phyloP scores from a whole-genome alignment of 2,113 vertebrate species.

The Heterochromis multidens region DNA sequence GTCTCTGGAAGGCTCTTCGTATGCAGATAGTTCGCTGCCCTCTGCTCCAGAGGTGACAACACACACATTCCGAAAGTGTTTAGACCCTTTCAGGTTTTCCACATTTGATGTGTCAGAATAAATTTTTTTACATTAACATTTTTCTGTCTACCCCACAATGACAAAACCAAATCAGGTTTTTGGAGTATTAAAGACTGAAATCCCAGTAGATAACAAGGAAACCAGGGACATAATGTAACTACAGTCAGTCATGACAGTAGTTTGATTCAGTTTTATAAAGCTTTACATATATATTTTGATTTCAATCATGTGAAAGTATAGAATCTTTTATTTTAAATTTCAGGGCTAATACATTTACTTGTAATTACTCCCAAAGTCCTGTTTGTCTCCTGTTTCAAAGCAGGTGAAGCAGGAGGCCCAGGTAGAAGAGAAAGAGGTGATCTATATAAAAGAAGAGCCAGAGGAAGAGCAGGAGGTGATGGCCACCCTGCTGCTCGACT shows the following conservation, averaged over 20 bases:
- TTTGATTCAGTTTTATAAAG: background rate
- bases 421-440: conserved; percentile 56
- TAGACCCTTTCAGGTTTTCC: background rate
- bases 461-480: conserved; percentile 54
- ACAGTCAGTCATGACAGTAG: too few species aligned
- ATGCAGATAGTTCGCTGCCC: conserved; percentile 36
- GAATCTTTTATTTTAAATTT: background rate
- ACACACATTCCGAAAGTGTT: background rate
- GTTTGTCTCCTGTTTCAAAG: background rate
- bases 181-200: background rate
- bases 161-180: background rate
- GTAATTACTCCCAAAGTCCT: background rate
- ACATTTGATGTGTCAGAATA: background rate
- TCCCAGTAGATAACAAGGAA: background rate
- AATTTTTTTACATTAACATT: background rate
- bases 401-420: conserved; percentile 70
- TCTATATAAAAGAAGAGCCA: conserved; percentile 76
- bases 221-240: background rate
- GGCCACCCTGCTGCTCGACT: conserved; percentile 36
- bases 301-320: background rate
- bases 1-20: background rate
- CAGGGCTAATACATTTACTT: background rate
- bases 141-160: background rate
- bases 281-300: background rate
- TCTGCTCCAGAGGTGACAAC: conserved; percentile 31